These are phyloP conservation scores for Chymomyza costata DNA, from an alignment of 1,140 invertebrate genomes.

Conservation along the genomic window DNA sequence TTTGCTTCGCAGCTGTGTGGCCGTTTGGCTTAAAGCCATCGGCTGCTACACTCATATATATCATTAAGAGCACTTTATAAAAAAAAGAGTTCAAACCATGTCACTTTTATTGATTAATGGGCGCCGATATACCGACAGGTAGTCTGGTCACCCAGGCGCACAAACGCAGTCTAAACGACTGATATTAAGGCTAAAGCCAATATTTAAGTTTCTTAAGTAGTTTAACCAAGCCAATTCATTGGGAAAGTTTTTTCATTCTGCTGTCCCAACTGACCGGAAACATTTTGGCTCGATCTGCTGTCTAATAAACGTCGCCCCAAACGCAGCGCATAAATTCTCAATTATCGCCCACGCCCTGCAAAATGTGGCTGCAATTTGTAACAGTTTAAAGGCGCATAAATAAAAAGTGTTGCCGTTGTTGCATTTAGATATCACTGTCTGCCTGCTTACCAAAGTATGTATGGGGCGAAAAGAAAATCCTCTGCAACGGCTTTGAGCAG, in stretches of 20 bases:
- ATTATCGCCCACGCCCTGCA: slow-evolving; percentile 63
- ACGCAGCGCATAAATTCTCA: slow-evolving; percentile 61
- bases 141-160: no score
- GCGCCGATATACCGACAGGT: slow-evolving; percentile 45
- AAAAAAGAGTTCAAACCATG: slow-evolving; percentile 37
- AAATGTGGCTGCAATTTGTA: slow-evolving; percentile 44
- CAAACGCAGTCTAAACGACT: slow-evolving; percentile 24
- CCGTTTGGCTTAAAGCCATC: slow-evolving; percentile 31
- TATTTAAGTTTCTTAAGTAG: no score
- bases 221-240: no score
- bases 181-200: slow-evolving; percentile 34
- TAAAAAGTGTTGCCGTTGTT: slow-evolving; percentile 39
- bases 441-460: slow-evolving; percentile 1
- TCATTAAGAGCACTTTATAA: slow-evolving; percentile 69
- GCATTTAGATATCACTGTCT: slow-evolving; percentile 56
- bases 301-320: slow-evolving; percentile 63
- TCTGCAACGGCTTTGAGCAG: slow-evolving; percentile 8
- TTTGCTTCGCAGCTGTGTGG: slow-evolving; percentile 45
- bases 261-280: slow-evolving; percentile 42
- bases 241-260: background rate
- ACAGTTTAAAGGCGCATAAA: slow-evolving; percentile 46
- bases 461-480: slow-evolving; percentile 1
- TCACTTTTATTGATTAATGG: slow-evolving; percentile 59
- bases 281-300: slow-evolving; percentile 34
- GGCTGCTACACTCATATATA: slow-evolving; percentile 34